These are phyloP conservation scores for Petaurus breviceps DNA, from an alignment of 2,113 vertebrate species.

Conservation along the genomic window DNA sequence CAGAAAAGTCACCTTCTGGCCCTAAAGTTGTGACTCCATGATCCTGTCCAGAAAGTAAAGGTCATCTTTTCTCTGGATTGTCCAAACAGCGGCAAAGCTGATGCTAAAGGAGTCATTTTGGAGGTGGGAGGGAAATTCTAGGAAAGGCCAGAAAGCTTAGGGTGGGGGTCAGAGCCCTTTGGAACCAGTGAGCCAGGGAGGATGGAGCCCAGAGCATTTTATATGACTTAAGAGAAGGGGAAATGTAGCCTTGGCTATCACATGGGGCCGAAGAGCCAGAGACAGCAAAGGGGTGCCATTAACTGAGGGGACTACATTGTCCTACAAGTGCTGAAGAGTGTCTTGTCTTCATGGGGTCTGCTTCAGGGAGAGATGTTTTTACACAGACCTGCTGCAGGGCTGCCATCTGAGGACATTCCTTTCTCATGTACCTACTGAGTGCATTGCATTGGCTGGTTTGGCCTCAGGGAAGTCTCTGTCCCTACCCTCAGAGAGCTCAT, in stretches of 20 bases:
- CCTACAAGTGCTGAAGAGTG: not conserved
- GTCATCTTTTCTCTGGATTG: not conserved
- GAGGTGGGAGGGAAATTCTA: not conserved
- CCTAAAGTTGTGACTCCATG: not conserved
- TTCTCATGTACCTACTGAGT: too few relatives aligned
- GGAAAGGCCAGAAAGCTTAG: not conserved
- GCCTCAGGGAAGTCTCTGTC: not conserved
- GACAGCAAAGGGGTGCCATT: not conserved
- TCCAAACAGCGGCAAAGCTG: not conserved
- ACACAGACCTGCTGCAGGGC: not conserved
- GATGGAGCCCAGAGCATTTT: not conserved
- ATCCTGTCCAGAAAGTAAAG: too few relatives aligned
- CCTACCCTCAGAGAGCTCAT: not conserved
- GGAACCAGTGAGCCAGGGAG: not conserved
- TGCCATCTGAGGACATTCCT: not conserved
- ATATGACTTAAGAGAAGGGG: not conserved
- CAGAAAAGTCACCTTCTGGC: not conserved
- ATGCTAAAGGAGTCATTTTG: not conserved
- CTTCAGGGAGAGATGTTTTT: not conserved
- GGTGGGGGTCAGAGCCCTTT: not conserved
- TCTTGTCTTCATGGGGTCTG: not conserved
- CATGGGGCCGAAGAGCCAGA: not conserved
- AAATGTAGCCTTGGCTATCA: not conserved
- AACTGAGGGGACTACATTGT: not conserved
- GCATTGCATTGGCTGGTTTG: too few relatives aligned